Evolutionary conservation across 1,140 invertebrate genomes (phyloP).

Genomic region (Lepidurus apus): DNA sequence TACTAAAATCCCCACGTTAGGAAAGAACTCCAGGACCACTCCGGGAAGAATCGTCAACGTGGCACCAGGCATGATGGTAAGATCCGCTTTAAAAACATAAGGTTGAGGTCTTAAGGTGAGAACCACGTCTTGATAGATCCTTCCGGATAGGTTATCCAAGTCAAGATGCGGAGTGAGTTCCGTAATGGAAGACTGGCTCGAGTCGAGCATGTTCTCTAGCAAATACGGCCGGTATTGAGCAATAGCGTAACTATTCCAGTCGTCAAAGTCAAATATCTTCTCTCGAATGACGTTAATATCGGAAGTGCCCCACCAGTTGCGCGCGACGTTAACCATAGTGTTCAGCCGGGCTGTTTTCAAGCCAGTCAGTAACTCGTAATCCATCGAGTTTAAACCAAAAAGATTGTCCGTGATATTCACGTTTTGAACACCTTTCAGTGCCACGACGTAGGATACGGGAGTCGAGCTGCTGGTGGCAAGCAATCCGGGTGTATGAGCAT

Average conservation of each 20-base stretch:
- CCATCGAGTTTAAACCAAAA: slow-evolving; percentile 71
- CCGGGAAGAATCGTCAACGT: slow-evolving; percentile 83
- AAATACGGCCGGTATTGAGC: slow-evolving; percentile 85
- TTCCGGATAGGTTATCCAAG: slow-evolving; percentile 71
- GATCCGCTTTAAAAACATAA: slow-evolving; percentile 80
- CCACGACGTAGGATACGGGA: slow-evolving; percentile 69
- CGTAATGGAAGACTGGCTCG: slow-evolving; percentile 65
- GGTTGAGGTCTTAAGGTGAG: slow-evolving; percentile 62
- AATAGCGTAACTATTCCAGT: slow-evolving; percentile 97
- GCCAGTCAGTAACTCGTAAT: slow-evolving; percentile 90
- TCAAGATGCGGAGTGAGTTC: slow-evolving; percentile 49
- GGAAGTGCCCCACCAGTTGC: slow-evolving; percentile 94
- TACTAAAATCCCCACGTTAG: slow-evolving; percentile 94
- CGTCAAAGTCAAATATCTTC: slow-evolving; percentile 97
- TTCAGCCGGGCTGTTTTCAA: slow-evolving; percentile 80
- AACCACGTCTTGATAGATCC: slow-evolving; percentile 66
- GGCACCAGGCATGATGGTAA: slow-evolving; percentile 90
- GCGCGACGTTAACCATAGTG: slow-evolving; percentile 75
- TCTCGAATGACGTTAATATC: slow-evolving; percentile 65
- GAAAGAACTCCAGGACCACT: slow-evolving; percentile 87
- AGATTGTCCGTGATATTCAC: slow-evolving; percentile 85
- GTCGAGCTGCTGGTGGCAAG: slow-evolving; percentile 27
- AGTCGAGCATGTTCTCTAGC: slow-evolving; percentile 64
- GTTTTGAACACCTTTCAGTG: slow-evolving; percentile 90
- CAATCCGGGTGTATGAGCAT: slow-evolving; percentile 49